Conservation (phyloP, 2,888 invertebrate species). For the Erynnis tages region DNA sequence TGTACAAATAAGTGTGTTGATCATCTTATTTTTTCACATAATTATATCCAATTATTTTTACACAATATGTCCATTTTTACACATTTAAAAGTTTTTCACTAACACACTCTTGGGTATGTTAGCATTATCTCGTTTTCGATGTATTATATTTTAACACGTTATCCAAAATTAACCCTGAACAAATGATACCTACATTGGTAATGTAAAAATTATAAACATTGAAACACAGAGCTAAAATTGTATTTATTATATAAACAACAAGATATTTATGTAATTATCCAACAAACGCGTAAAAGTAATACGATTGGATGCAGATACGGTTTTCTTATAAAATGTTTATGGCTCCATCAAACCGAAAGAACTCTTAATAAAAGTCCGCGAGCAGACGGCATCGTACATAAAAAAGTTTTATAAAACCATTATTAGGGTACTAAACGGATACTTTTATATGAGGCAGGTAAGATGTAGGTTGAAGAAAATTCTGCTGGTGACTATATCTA, state of each 20-base stretch:
- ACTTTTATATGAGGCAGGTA: constrained; percentile 14
- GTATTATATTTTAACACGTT: too few species aligned
- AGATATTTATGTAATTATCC: background rate
- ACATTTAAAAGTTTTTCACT: too few species aligned
- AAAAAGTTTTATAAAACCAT: constrained; percentile 29
- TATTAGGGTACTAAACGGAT: constrained; percentile 16
- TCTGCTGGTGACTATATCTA: background rate
- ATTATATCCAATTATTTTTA: too few species aligned
- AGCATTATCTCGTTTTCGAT: too few species aligned
- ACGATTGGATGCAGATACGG: constrained; percentile 18
- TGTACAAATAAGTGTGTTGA: too few species aligned
- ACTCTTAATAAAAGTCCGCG: constrained; percentile 29
- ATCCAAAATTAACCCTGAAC: too few species aligned
- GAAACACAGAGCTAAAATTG: too few species aligned
- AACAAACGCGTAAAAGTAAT: background rate
- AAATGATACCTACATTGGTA: background rate
- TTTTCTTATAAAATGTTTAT: constrained; percentile 32
- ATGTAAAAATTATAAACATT: too few species aligned
- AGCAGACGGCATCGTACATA: constrained; percentile 28
- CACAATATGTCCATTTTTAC: too few species aligned
- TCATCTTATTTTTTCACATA: too few species aligned
- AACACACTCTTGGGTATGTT: too few species aligned
- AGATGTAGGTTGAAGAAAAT: background rate
- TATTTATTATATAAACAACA: too few species aligned
- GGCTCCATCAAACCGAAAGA: constrained; percentile 26